These are phyloP conservation scores for Halcyon leucocephala DNA, from an alignment of 2,797 vertebrate genomes.

Conservation along the genomic window DNA sequence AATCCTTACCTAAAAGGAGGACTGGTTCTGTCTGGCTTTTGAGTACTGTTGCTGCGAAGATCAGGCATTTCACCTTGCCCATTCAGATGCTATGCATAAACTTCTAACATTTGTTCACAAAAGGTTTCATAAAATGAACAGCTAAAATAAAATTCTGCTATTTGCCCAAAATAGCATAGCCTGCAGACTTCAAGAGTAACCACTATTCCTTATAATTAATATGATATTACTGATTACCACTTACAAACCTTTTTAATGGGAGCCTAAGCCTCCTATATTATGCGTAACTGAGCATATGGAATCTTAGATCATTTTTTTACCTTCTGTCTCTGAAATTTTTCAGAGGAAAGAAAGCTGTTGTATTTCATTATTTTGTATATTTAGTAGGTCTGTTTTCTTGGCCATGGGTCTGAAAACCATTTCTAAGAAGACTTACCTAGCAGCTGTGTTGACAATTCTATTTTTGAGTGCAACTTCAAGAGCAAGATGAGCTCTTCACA, in stretches of 20 bases:
- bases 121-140: constrained; percentile 50
- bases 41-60: background rate
- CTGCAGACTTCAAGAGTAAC: constrained; percentile 44
- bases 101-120: constrained; percentile 10
- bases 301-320: constrained; percentile 51
- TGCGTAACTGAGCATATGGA: constrained; percentile 44
- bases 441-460: constrained; percentile 65
- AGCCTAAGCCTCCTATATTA: constrained; percentile 23
- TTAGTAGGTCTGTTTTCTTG: constrained; percentile 53
- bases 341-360: constrained; percentile 4
- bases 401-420: constrained; percentile 17
- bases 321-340: constrained; percentile 49
- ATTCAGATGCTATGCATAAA: background rate
- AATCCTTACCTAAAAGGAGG: background rate
- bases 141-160: constrained; percentile 30
- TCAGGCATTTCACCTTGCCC: background rate
- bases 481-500: constrained; percentile 52
- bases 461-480: constrained; percentile 49
- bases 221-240: constrained; percentile 53
- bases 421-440: constrained; percentile 46
- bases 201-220: constrained; percentile 56
- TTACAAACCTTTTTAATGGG: constrained; percentile 53
- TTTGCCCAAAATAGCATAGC: constrained; percentile 42
- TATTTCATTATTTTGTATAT: constrained; percentile 54
- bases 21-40: background rate